These are phyloP conservation scores for Drosophila ezoana DNA, from an alignment of 2,888 invertebrate species.

Conservation along the genomic window DNA sequence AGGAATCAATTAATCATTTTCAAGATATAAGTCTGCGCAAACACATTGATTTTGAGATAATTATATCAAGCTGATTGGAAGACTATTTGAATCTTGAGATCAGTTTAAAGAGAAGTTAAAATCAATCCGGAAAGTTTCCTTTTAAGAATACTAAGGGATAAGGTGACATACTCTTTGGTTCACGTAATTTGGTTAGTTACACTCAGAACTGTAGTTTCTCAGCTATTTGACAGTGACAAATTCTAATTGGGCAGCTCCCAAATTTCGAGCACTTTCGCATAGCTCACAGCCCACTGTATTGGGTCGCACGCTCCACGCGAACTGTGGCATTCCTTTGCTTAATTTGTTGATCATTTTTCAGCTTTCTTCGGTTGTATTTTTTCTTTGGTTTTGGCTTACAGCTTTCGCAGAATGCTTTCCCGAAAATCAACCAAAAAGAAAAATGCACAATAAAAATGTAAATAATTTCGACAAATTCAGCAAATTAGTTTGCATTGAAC, in stretches of 20 bases:
- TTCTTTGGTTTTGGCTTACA: constrained; percentile 41
- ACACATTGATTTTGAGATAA: constrained; percentile 18
- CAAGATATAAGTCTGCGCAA: constrained; percentile 8
- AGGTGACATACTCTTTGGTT: too few relatives aligned
- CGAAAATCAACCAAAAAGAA: constrained; percentile 18
- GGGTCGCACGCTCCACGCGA: constrained; percentile 45
- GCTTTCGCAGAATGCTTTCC: constrained; percentile 36
- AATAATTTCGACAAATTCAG: constrained; percentile 41
- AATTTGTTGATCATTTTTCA: constrained; percentile 52
- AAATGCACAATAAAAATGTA: constrained; percentile 17
- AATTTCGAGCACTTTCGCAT: not conserved
- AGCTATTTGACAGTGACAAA: not conserved
- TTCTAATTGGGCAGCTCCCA: not conserved
- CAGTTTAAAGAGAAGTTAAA: too few relatives aligned
- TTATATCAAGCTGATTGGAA: not conserved
- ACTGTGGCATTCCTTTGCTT: constrained; percentile 30
- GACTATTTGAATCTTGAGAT: constrained; percentile 1
- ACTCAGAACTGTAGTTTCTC: too few relatives aligned
- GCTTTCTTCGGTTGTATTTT: constrained; percentile 43
- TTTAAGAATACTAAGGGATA: too few relatives aligned
- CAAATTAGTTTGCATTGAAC: constrained; percentile 44
- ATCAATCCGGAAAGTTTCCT: too few relatives aligned
- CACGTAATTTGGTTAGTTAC: too few relatives aligned
- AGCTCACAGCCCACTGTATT: constrained; percentile 48
- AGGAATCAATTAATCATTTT: constrained; percentile 45